Evolutionary conservation across 2,797 vertebrate genomes (phyloP).

Genomic region (Synanceia verrucosa): DNA sequence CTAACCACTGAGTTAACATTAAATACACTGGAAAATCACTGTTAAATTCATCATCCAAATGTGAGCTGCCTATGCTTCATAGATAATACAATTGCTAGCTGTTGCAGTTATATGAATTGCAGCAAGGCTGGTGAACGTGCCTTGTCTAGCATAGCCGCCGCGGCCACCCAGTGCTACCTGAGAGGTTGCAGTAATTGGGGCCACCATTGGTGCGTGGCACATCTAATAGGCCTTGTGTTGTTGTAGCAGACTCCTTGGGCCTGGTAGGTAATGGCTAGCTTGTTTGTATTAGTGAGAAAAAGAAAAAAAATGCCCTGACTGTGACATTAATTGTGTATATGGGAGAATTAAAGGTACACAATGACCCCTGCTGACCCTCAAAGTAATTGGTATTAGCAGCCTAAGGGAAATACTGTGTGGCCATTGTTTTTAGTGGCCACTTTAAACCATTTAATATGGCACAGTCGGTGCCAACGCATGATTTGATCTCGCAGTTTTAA

Average conservation of each 20-base stretch:
- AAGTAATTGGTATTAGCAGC: conserved; percentile 60
- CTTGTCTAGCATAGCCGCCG: conserved; percentile 19
- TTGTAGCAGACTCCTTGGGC: conserved; percentile 49
- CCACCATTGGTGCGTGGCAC: conserved; percentile 52
- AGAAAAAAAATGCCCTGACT: conserved; percentile 44
- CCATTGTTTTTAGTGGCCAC: background rate
- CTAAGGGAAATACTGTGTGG: conserved; percentile 8
- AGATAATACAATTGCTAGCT: conserved; percentile 29
- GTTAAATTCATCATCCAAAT: conserved; percentile 33
- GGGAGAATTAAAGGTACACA: conserved; percentile 37
- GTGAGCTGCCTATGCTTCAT: conserved; percentile 17
- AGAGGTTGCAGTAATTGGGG: conserved; percentile 59
- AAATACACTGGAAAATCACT: background rate
- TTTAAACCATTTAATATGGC: conserved; percentile 5
- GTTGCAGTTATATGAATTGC: conserved; percentile 46
- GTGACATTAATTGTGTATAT: conserved; percentile 46
- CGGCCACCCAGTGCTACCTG: conserved; percentile 35
- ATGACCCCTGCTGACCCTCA: conserved; percentile 45
- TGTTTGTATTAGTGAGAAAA: conserved; percentile 60
- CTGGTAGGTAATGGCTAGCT: conserved; percentile 51
- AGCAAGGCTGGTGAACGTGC: conserved; percentile 40
- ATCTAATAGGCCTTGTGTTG: conserved; percentile 71
- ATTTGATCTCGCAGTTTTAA: conserved; percentile 15
- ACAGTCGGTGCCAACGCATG: background rate
- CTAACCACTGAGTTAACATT: background rate